Conservation (phyloP, 1,140 invertebrate species). For the Zaprionus capensis region DNA sequence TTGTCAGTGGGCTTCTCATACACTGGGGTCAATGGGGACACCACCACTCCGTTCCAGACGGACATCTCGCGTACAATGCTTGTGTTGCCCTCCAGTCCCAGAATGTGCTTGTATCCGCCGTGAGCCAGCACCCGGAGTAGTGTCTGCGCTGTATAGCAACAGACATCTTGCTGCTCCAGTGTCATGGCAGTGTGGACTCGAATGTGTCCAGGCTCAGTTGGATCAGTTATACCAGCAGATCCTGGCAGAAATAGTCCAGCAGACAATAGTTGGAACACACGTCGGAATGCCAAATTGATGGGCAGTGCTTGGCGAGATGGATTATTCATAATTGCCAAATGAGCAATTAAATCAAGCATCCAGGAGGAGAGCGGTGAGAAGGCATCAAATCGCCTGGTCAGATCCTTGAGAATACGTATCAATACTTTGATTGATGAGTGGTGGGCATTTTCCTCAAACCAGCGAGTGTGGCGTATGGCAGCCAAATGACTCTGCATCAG, state of each 20-base stretch:
- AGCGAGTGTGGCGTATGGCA: slow-evolving; percentile 96
- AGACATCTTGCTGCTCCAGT: slow-evolving; percentile 97
- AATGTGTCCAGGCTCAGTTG: slow-evolving; percentile 95
- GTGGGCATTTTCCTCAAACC: slow-evolving; percentile 99
- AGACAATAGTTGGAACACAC: slow-evolving; percentile 95
- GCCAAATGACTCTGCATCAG: slow-evolving; percentile 95
- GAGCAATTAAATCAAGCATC: slow-evolving; percentile 98
- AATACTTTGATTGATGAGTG: slow-evolving; percentile 97
- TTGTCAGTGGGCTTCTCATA: slow-evolving; percentile 89
- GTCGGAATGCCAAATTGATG: slow-evolving; percentile 94
- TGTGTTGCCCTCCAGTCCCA: slow-evolving; percentile 90
- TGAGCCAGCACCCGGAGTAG: slow-evolving; percentile 94
- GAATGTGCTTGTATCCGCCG: slow-evolving; percentile 95
- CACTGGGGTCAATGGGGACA: slow-evolving; percentile 95
- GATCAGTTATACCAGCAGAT: slow-evolving; percentile 96
- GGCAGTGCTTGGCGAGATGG: slow-evolving; percentile 95
- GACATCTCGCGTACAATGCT: slow-evolving; percentile 93
- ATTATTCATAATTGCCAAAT: slow-evolving; percentile 99
- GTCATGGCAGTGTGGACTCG: slow-evolving; percentile 96
- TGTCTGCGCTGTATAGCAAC: slow-evolving; percentile 95
- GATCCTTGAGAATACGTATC: slow-evolving; percentile 95
- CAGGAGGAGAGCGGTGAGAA: slow-evolving; percentile 96
- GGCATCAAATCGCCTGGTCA: slow-evolving; percentile 94
- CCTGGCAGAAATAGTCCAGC: slow-evolving; percentile 98
- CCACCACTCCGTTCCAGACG: slow-evolving; percentile 97